Conservation (phyloP, 2,797 vertebrate species). For the Manis pentadactyla region DNA sequence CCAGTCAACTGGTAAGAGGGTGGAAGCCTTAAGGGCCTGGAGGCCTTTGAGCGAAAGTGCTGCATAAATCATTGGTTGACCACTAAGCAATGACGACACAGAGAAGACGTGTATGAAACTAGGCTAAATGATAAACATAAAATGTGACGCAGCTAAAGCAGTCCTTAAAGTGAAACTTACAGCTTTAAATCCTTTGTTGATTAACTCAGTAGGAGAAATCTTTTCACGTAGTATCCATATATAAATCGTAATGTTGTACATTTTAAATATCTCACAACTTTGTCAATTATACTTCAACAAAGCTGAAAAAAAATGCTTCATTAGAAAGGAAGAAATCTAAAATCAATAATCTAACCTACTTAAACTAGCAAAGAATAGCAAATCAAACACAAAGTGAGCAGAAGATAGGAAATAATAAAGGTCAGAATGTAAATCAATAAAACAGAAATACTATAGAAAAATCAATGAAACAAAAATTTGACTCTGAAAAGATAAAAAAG, state of each 20-base stretch:
- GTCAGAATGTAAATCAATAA: not conserved
- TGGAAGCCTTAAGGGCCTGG: not conserved
- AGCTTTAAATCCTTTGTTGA: not conserved
- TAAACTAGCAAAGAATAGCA: not conserved
- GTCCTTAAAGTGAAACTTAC: not conserved
- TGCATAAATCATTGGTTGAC: not conserved
- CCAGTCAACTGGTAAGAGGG: not conserved
- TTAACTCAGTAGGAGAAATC: not conserved
- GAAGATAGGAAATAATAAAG: not conserved
- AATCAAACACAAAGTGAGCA: constrained; percentile 41
- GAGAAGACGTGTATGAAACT: not conserved
- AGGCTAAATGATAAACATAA: not conserved
- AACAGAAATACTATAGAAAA: constrained; percentile 20
- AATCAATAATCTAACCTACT: not conserved
- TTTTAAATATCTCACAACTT: not conserved
- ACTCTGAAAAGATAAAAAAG: not conserved
- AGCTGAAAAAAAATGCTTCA: not conserved
- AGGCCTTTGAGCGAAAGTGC: not conserved
- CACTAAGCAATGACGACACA: not conserved
- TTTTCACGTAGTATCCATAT: not conserved
- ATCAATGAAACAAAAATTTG: not conserved
- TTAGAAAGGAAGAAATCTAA: not conserved
- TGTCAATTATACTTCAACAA: not conserved
- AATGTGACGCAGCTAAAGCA: not conserved
- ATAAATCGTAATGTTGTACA: not conserved